Conservation (phyloP, 2,888 invertebrate genomes). For the Drosophila basisetae region DNA sequence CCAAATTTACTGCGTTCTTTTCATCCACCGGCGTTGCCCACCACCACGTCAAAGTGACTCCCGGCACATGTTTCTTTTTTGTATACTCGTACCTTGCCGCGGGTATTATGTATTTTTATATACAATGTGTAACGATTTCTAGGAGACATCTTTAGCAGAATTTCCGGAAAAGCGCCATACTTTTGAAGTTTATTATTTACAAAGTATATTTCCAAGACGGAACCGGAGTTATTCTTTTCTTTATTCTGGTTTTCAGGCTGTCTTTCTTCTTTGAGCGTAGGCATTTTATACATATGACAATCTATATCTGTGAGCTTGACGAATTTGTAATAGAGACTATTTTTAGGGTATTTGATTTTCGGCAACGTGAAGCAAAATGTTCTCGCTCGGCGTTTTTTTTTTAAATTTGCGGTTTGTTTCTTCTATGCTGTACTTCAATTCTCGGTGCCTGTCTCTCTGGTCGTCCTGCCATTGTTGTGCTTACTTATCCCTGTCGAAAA, state of each 20-base stretch:
- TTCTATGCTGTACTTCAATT: conserved; percentile 29
- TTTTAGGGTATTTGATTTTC: conserved; percentile 4
- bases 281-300: neutral
- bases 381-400: neutral
- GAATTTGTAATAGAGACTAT: neutral
- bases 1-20: conserved; percentile 68
- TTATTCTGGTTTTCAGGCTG: neutral
- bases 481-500: conserved; percentile 78
- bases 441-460: conserved; percentile 20
- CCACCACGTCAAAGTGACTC: conserved; percentile 38
- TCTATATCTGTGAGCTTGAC: no score
- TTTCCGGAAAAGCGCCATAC: neutral
- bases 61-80: conserved; percentile 28
- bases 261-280: neutral
- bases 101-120: neutral
- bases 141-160: neutral
- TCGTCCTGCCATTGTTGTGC: conserved; percentile 61
- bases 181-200: neutral
- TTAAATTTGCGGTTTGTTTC: conserved; percentile 60
- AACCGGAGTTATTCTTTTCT: neutral
- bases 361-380: neutral
- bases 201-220: neutral
- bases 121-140: neutral
- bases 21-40: conserved; percentile 4
- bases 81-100: neutral